These are phyloP conservation scores for Rhabdornis inornatus DNA, from an alignment of 2,113 vertebrate species.

Conservation along the genomic window DNA sequence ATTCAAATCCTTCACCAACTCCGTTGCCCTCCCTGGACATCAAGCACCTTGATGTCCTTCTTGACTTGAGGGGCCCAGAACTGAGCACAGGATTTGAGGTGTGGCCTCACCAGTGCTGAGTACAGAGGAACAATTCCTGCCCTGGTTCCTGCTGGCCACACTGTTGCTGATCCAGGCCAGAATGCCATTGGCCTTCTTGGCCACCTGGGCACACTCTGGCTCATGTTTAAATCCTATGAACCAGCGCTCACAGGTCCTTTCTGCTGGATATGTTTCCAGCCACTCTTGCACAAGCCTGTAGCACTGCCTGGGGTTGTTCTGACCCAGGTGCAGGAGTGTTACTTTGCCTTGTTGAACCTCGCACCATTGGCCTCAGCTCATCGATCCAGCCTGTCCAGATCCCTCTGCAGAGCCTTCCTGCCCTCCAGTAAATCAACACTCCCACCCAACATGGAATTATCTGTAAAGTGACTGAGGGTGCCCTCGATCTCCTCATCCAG, in stretches of 20 bases:
- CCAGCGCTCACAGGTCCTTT: not conserved
- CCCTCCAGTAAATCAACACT: not conserved
- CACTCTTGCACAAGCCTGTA: no score
- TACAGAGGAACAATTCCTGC: not conserved
- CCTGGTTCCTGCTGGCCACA: not conserved
- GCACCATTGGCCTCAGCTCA: fast-evolving
- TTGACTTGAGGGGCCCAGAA: not conserved
- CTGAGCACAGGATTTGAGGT: not conserved
- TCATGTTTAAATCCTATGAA: not conserved
- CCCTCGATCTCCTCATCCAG: not conserved
- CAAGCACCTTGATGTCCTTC: not conserved
- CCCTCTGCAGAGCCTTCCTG: not conserved
- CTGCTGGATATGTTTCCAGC: not conserved
- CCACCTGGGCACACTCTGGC: not conserved
- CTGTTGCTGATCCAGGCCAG: not conserved
- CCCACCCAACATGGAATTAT: no score
- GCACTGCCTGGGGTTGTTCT: not conserved
- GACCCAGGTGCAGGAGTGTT: not conserved
- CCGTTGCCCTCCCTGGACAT: not conserved
- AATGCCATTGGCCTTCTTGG: not conserved
- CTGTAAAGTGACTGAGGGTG: not conserved
- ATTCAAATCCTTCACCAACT: not conserved
- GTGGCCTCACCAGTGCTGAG: fast-evolving
- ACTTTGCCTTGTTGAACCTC: not conserved
- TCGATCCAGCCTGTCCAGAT: not conserved